Evolutionary conservation across 2,113 vertebrate species (phyloP), one percentile per base, ranked within the genome.

Genomic region (Xerus inauris): DNA sequence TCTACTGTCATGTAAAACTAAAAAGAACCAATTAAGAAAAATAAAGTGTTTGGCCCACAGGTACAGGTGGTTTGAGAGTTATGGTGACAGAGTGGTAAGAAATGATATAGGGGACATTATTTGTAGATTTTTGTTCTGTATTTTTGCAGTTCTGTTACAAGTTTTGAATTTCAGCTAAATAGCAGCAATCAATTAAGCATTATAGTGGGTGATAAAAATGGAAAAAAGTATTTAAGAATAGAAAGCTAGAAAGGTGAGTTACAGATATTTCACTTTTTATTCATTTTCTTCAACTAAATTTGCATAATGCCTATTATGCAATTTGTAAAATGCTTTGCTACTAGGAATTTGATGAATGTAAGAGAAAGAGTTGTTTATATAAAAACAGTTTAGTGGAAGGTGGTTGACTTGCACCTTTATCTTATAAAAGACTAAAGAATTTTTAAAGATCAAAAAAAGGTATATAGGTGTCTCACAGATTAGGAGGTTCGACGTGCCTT

Each of bases 311-410:
- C 20, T 93, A 5, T 82, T 95, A 72, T 69, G 17, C 86, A 73
- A 91, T 95, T 76, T 69, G 17, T 88, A 73, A 91, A 82, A 45
- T 28, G 30, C 6, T 71, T 98, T 85, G 84, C 54, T 88, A 87
- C 65, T 91, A 84, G 12, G 77, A 94, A 97, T 38, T 97, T 97
- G 93, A 97, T 97, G 17, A 64, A 91, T 87, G 24, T 83, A 59
- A 94, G 30, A 94, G 84, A 96, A 80, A 97, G 86, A 92, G 89
- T 95, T 94, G 77, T 94, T 84, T 77, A 71, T 95, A 97, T 97
- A 97, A 96, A 97, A 98, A 98, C 97, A 86, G 35, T 95, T 82
- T 96, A 97, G 97, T 97, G 96, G 95, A 98, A 95, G 91, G 76
- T 87, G 96, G 95, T 97, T 97, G 87, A 97, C 96, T 97, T 93